Base-by-base conservation (phyloP, 2,113 vertebrate species). In the Carassius gibelio region DNA sequence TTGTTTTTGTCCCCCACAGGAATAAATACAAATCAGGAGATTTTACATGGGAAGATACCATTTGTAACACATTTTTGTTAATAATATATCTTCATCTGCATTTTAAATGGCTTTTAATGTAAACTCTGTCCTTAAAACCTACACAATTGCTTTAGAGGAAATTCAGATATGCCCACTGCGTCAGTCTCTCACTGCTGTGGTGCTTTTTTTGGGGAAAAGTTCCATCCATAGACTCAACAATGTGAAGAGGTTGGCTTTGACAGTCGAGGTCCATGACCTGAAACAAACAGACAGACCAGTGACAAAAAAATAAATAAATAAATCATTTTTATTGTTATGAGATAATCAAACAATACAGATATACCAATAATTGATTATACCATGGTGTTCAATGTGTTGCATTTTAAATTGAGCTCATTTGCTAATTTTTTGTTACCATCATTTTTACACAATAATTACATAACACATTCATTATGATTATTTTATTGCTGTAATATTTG, bases 151-250 rank as follows among this genome's bases (percentile, higher is more conserved):
- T 42, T 57, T n/a, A 30, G 19, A 72, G 30, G 26, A 84, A 23
- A 26, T 38, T 1, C 7, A 66, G 8, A 45, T 45, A n/a, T 62
- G 81, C 85, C 85, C 72, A 91, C 90, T 61, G 21, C 6, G 90
- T 94, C 95, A 91, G 93, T 90, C 76, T 89, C 94, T 34, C 81
- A 72, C 0, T 89, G 85, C 17, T 87, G 88, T 6, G 91, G 81
- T 66, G 93, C 89, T 30, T 86, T 74, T 0, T 91, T 94, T 38
- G 97, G 97, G 81, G 81, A 98, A 98, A 62, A 97, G 93, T 88
- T 99, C 98, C 97, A 99, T 97, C 98, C 97, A 99, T 80, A 99
- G 93, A 88, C 97, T 98, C 88, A 99, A 87, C 84, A 99, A 88
- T 34, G 96, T 99, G 85, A 97, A 98, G 74, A 99, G 94, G 91